These are phyloP conservation scores for Odontamblyopus rebecca DNA, from an alignment of 2,797 vertebrate species.

Conservation along the genomic window DNA sequence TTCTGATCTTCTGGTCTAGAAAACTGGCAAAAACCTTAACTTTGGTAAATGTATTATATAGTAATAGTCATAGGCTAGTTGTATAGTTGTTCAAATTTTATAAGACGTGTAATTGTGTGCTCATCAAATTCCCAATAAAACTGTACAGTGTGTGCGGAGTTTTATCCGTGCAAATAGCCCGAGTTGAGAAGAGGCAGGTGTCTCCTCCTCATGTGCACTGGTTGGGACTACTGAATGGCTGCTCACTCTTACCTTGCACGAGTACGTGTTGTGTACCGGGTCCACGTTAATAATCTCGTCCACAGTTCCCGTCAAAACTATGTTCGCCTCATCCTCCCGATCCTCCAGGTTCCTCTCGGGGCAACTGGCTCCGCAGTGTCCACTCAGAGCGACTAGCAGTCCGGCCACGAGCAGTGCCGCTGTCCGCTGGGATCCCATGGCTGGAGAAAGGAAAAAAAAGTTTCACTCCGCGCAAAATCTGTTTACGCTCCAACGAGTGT, in stretches of 20 bases:
- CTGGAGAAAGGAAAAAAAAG: slow-evolving; percentile 33
- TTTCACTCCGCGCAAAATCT: slow-evolving; percentile 4
- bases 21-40: not conserved
- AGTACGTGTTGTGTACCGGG: slow-evolving; percentile 94
- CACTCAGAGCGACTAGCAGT: slow-evolving; percentile 67
- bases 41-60: not conserved
- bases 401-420: slow-evolving; percentile 61
- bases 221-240: not conserved
- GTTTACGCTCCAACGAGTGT: slow-evolving; percentile 2
- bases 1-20: not conserved
- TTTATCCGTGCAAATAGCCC: not conserved
- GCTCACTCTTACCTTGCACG: slow-evolving; percentile 88
- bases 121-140: not conserved
- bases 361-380: slow-evolving; percentile 78
- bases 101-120: not conserved
- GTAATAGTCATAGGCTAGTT: not conserved
- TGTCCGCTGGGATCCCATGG: slow-evolving; percentile 72
- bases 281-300: slow-evolving; percentile 97
- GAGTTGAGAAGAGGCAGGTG: slow-evolving; percentile 52
- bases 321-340: slow-evolving; percentile 91
- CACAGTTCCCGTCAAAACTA: slow-evolving; percentile 95
- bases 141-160: not conserved
- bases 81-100: not conserved
- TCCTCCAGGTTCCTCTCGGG: slow-evolving; percentile 89
- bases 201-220: not conserved